Base-by-base conservation (phyloP, 2,888 invertebrate genomes). In the Sesamia inferens region DNA sequence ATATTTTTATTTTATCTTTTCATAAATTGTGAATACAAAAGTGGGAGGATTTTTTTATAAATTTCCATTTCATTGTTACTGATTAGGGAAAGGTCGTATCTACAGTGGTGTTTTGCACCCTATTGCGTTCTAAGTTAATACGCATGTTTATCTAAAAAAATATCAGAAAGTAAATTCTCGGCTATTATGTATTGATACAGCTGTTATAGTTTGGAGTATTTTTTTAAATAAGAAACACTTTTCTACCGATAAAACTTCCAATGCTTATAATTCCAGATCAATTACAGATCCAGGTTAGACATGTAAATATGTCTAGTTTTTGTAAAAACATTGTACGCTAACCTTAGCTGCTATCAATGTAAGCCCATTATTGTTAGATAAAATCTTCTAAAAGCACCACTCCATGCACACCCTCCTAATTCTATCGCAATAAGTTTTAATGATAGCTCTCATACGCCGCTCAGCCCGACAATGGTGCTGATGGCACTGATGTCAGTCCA, bases 391-490 rank as follows among this genome's bases (percentile, higher is more conserved):
- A 14, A 58, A 42, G 13, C 19, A 7, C 24, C 58, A 14, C 13
- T 51, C 62, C 61, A 44, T 51, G 51, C 71, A 58, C 22, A 57
- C 48, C 44, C 64, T 48, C 48, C 68, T 69, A 75, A 76, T 78
- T 81, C 19, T 22, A 44, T 54, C 24, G 54, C 65, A 82, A 78
- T 82, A 59, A 77, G 62, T 82, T 68, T 51, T 72, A 82, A 79
- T 57, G 72, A 48, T 65, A 69, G 66, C 62, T 16, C 22, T 64
- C 68, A 55, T 55, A 69, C 76, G 57, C 58, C 54, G 68, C 7
- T 57, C 48, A 42, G 55, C 4, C 42, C 19, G 66, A 81, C 83
- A 85, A 76, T 78, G 83, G 74, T 69, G n/a, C 24, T 72, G 51
- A 81, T 76, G 80, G 69, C 54, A 16, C 24, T 72, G 51, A 79